These are phyloP conservation scores for Mnemiopsis leidyi DNA, from an alignment of 37 sponge, comb jelly and placozoan species.

Conservation along the genomic window DNA sequence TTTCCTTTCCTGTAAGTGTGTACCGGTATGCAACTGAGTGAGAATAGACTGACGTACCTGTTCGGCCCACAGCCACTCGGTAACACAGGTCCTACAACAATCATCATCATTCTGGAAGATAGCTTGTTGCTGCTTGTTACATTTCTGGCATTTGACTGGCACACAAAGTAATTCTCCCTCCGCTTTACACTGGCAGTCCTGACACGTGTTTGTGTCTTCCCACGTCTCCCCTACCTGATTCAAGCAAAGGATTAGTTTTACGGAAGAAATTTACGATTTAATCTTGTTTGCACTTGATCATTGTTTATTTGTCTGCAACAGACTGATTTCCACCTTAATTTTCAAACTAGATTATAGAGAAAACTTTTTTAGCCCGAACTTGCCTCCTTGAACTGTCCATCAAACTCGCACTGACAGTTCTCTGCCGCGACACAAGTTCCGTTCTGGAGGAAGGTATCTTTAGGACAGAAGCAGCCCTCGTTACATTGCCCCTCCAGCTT, in stretches of 20 bases:
- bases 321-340: neutral
- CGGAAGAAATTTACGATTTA: too few species aligned
- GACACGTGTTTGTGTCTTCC: constrained; percentile 28
- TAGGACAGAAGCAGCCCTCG: constrained; percentile 62
- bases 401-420: neutral
- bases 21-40: too few species aligned
- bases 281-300: too few species aligned
- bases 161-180: constrained; percentile 5
- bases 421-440: constrained; percentile 12
- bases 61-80: neutral
- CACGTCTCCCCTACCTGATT: constrained; percentile 12
- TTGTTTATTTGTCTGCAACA: neutral
- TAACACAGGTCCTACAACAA: neutral
- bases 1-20: too few species aligned
- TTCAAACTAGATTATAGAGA: neutral
- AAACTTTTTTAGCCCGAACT: neutral
- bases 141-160: neutral
- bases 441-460: neutral
- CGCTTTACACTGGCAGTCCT: neutral
- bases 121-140: constrained; percentile 4
- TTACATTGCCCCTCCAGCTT: constrained; percentile 39
- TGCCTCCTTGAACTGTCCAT: neutral
- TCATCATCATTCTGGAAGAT: neutral
- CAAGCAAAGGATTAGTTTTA: too few species aligned
- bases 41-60: too few species aligned